These are phyloP conservation scores for Drosophila takahashii DNA, from an alignment of 1,140 invertebrate genomes.

Conservation along the genomic window DNA sequence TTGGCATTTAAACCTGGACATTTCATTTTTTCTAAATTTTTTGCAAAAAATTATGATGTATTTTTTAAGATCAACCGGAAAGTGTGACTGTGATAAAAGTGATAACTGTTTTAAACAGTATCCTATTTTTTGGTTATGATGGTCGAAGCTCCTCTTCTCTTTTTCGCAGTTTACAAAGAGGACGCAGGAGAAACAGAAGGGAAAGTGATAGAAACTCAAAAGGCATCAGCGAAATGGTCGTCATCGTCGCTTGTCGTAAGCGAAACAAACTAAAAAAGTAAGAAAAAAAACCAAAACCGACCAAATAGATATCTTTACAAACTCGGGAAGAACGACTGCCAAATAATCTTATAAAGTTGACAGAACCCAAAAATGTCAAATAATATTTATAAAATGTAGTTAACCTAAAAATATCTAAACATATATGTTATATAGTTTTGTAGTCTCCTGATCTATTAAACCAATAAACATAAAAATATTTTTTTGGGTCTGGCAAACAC, in stretches of 20 bases:
- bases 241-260: constrained; percentile 49
- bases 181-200: not conserved
- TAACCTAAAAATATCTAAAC: no score
- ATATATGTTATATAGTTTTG: no score
- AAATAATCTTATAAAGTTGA: not conserved
- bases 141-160: no score
- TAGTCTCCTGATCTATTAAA: no score
- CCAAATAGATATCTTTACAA: not conserved
- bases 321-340: constrained; percentile 5
- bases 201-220: constrained; percentile 44
- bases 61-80: no score
- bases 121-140: no score
- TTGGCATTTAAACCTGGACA: no score
- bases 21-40: no score
- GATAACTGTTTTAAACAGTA: not conserved
- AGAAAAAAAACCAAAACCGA: not conserved
- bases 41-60: no score
- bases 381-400: no score
- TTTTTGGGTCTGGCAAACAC: not conserved
- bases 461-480: not conserved
- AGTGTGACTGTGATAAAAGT: no score
- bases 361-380: not conserved
- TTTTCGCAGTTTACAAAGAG: constrained; percentile 1
- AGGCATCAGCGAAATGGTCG: constrained; percentile 58
- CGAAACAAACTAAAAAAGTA: constrained; percentile 35